Percentiles rank a stretch among this genome's conserved stretches.
Evolutionary conservation across 1,140 invertebrate genomes (phyloP).

Genomic region (Bradynema listronoti): DNA sequence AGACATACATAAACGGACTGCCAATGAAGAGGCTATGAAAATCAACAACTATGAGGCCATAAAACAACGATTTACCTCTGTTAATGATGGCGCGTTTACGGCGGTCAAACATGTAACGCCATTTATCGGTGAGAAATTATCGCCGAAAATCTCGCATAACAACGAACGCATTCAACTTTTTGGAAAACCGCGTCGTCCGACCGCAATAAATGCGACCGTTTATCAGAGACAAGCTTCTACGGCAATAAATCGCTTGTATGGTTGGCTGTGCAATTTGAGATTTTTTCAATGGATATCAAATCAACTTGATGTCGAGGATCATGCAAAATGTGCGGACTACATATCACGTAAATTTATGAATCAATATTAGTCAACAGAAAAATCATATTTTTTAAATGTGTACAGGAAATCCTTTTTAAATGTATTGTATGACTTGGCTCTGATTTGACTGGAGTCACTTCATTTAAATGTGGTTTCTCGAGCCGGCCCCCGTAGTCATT

Average conservation of each 20-base stretch:
- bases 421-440: no score
- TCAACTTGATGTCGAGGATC: slow-evolving; percentile 44
- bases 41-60: no score
- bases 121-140: background rate
- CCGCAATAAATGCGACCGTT: background rate
- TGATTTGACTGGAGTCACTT: no score
- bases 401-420: no score
- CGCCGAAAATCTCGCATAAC: background rate
- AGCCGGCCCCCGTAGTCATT: background rate
- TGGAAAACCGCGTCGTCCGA: background rate
- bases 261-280: slow-evolving; percentile 10
- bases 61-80: no score
- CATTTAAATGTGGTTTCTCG: background rate
- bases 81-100: no score
- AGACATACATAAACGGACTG: no score
- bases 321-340: slow-evolving; percentile 49
- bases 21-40: no score
- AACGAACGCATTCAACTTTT: background rate
- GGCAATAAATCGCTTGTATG: slow-evolving; percentile 8
- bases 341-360: slow-evolving; percentile 39
- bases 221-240: background rate
- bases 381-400: background rate
- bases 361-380: background rate
- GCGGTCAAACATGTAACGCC: background rate
- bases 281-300: slow-evolving; percentile 26